Percentiles rank a stretch among this genome's conserved stretches.
phyloP scores from a whole-genome alignment of 2,797 vertebrate species.

The Leptoclinus maculatus region DNA sequence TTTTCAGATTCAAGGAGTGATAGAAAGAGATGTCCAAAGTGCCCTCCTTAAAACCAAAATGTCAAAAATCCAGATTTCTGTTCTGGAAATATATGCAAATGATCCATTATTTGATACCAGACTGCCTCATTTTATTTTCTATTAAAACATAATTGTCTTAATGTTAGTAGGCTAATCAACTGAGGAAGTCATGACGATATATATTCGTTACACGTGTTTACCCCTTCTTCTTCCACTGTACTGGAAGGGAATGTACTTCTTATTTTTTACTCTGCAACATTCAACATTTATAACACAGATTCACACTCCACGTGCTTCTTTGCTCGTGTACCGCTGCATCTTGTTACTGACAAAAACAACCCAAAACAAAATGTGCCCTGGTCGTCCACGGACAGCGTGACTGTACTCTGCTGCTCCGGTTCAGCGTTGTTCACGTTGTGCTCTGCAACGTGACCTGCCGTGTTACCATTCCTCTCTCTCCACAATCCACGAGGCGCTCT shows the following conservation, averaged over 20 bases:
- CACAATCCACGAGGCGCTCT: conserved; percentile 23
- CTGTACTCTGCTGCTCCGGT: neutral
- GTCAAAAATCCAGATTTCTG: neutral
- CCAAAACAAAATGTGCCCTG: neutral
- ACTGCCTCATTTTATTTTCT: too few relatives aligned
- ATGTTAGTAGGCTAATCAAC: too few relatives aligned
- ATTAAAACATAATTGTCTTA: too few relatives aligned
- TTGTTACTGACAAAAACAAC: too few relatives aligned
- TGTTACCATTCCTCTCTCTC: conserved; percentile 46
- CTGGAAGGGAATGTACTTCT: neutral
- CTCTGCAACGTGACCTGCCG: conserved; percentile 76
- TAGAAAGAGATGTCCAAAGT: neutral
- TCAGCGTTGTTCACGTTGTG: conserved; percentile 50
- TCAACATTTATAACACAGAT: neutral
- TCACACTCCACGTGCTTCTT: neutral
- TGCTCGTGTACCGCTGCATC: neutral
- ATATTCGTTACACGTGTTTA: too few relatives aligned
- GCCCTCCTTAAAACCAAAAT: neutral
- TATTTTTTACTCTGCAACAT: neutral
- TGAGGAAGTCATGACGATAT: too few relatives aligned
- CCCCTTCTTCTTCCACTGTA: too few relatives aligned
- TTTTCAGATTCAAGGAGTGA: neutral
- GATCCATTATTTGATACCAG: too few relatives aligned
- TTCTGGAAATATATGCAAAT: neutral
- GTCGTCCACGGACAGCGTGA: conserved; percentile 2